Conservation (phyloP, 30 jellyfish, hydroid and myxozoan genomes). For the Sanderia malayensis region DNA sequence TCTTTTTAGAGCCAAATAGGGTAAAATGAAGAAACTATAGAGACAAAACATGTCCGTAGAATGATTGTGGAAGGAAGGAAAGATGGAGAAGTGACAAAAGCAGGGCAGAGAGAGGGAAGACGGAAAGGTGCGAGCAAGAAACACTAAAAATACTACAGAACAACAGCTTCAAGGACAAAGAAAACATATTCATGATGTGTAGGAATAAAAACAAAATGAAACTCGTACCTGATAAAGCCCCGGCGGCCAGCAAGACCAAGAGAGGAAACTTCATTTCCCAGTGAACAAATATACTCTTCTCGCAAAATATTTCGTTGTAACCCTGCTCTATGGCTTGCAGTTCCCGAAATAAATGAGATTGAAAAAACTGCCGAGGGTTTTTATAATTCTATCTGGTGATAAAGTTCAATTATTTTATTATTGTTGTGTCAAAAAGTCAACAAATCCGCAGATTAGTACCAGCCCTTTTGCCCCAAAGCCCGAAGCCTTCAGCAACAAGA, state of each 20-base stretch:
- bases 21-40: neutral
- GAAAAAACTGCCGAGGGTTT: neutral
- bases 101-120: neutral
- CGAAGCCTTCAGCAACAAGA: neutral
- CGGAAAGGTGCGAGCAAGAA: neutral
- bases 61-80: too few relatives aligned
- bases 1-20: neutral
- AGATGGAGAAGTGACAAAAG: neutral
- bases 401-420: constrained; percentile 46
- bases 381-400: constrained; percentile 33
- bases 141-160: neutral
- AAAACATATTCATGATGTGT: neutral
- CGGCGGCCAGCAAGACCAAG: constrained; percentile 96
- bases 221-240: constrained; percentile 87
- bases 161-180: neutral
- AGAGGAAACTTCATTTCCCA: constrained; percentile 87
- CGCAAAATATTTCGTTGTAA: neutral
- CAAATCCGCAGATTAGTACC: neutral
- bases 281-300: constrained; percentile 12
- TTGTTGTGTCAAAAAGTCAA: constrained; percentile 13
- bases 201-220: neutral
- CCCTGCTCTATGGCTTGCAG: constrained; percentile 67
- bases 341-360: constrained; percentile 4
- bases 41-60: neutral
- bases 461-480: neutral